Base-by-base conservation (phyloP, 2,113 vertebrate genomes). In the Notiomystis cincta region DNA sequence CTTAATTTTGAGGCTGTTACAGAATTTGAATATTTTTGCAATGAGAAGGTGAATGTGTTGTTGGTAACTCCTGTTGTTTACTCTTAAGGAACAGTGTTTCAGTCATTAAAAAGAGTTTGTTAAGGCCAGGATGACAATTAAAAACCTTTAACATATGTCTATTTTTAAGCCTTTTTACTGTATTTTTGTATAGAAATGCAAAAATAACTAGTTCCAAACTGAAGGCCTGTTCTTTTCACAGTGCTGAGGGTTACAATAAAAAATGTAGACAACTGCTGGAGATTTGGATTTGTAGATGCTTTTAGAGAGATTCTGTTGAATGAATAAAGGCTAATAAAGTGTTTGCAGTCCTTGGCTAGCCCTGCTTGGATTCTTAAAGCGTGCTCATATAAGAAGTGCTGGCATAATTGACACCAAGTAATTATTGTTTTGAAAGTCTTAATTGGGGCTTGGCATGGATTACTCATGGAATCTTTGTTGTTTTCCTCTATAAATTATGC, bases 371-470 rank as follows among this genome's bases (percentile, higher is more conserved):
- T 92, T 93, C 67, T 56, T 77, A 83, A 77, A 92, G 40, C 0
- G 0, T 92, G 47, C 83, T 94, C 44, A 2, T 80, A 12, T 87
- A 75, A 70, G 78, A 85, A 93, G 47, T 78, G 53, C 58, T 91
- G 67, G 65, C 58, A 51, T 86, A 96, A 86, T 62, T 93, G 92
- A 84, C 85, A 93, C 50, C 35, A 27, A 78, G 64, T 94, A 94
- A 94, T 94, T 94, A 93, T 30, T 95, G 61, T 79, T 96, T 94
- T 95, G 71, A 66, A 92, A 86, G 92, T 51, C 88, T 93, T 94
- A 93, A 90, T 83, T 96, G 79, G 87, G 78, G 75, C 71, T 96
- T 93, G 86, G 71, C 93, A 86, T 92, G 58, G 64, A 38, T 89
- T 89, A 44, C 86, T 90, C 40, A 40, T 53, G 79, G 69, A 67